Conservation (phyloP, 2,888 invertebrate genomes). For the Tetragonula carbonaria region DNA sequence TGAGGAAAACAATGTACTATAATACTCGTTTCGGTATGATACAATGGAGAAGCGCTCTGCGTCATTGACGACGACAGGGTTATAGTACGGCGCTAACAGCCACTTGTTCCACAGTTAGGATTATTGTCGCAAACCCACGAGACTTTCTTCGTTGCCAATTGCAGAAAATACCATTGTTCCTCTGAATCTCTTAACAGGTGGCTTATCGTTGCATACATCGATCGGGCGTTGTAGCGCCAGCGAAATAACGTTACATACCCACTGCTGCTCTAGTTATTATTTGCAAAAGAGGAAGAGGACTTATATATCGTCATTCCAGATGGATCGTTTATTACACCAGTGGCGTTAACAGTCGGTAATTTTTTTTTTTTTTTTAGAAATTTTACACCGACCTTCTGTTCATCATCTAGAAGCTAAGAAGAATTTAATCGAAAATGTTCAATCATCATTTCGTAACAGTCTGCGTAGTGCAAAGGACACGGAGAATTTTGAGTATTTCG, state of each 20-base stretch:
- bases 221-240: not conserved
- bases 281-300: too few relatives aligned
- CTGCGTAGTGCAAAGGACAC: too few relatives aligned
- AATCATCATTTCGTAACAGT: too few relatives aligned
- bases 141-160: slow-evolving; percentile 44
- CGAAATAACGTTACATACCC: not conserved
- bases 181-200: slow-evolving; percentile 38
- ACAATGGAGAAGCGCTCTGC: slow-evolving; percentile 9
- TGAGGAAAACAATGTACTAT: not conserved
- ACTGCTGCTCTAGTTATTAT: not conserved
- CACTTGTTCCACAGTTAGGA: slow-evolving; percentile 45
- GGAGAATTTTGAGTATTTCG: too few relatives aligned
- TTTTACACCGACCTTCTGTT: too few relatives aligned
- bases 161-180: slow-evolving; percentile 24
- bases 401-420: too few relatives aligned
- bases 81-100: slow-evolving; percentile 34
- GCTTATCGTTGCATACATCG: slow-evolving; percentile 21
- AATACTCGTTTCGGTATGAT: slow-evolving; percentile 24
- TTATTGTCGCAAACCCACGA: slow-evolving; percentile 46
- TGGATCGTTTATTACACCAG: too few relatives aligned
- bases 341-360: too few relatives aligned
- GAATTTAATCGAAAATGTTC: too few relatives aligned
- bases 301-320: too few relatives aligned
- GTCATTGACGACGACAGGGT: slow-evolving; percentile 35
- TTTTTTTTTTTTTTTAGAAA: too few relatives aligned